Conservation (phyloP, 1,140 invertebrate species). For the Bombus huntii region DNA sequence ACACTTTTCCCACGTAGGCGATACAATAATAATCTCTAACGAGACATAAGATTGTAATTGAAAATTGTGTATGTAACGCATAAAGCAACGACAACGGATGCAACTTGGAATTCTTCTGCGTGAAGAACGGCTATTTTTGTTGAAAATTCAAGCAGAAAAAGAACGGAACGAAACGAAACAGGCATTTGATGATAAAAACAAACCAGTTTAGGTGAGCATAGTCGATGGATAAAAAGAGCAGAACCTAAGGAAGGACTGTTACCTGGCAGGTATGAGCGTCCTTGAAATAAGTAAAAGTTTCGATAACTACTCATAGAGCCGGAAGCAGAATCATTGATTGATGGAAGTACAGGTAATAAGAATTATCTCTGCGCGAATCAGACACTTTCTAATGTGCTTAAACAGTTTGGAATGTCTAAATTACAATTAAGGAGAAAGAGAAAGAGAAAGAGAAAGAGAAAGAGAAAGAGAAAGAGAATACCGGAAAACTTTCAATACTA, state of each 20-base stretch:
- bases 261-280: conserved; percentile 28
- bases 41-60: not conserved
- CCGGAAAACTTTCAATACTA: not conserved
- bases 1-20: not conserved
- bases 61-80: not conserved
- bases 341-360: not conserved
- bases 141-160: not conserved
- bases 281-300: conserved; percentile 54
- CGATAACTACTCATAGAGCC: conserved; percentile 18
- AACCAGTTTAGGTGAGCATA: not conserved
- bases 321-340: conserved; percentile 21
- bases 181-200: not conserved
- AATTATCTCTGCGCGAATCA: conserved; percentile 21
- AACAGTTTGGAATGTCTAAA: not conserved
- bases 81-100: not conserved
- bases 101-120: not conserved
- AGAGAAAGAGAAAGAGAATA: not conserved
- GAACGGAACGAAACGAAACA: not conserved
- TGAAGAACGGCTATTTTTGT: too few species aligned
- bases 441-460: not conserved
- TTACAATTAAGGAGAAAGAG: not conserved
- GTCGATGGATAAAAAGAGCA: not conserved
- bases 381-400: conserved; percentile 18
- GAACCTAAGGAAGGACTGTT: conserved; percentile 25
- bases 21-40: not conserved